Percentiles rank a stretch among this genome's conserved stretches.
These are phyloP conservation scores for Athetis lepigone DNA, from an alignment of 2,888 invertebrate species.

Conservation along the genomic window DNA sequence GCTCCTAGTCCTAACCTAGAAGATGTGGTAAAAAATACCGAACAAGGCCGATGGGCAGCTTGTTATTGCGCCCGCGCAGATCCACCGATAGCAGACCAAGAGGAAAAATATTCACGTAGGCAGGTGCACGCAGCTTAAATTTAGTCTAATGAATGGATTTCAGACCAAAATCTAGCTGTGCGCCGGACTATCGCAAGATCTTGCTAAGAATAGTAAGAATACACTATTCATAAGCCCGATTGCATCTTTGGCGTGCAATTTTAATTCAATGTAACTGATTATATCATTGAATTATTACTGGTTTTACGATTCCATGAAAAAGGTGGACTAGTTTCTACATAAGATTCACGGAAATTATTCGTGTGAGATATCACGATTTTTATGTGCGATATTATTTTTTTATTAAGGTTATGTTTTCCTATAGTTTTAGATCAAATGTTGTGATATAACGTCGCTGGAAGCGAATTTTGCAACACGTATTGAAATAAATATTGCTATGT, in stretches of 20 bases:
- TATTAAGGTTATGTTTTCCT: slow-evolving; percentile 30
- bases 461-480: not conserved
- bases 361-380: slow-evolving; percentile 37
- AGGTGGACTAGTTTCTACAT: slow-evolving; percentile 40
- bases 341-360: slow-evolving; percentile 32
- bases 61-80: slow-evolving; percentile 68
- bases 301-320: slow-evolving; percentile 50
- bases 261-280: slow-evolving; percentile 63
- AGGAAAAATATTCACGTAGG: slow-evolving; percentile 64
- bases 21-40: slow-evolving; percentile 56
- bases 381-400: slow-evolving; percentile 38
- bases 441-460: slow-evolving; percentile 3
- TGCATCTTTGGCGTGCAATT: slow-evolving; percentile 57
- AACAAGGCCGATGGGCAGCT: slow-evolving; percentile 58
- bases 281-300: slow-evolving; percentile 57
- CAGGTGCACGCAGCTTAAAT: slow-evolving; percentile 62
- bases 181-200: slow-evolving; percentile 53
- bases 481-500: not conserved
- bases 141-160: slow-evolving; percentile 63
- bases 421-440: slow-evolving; percentile 15
- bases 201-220: slow-evolving; percentile 61
- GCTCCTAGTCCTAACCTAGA: slow-evolving; percentile 45
- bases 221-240: slow-evolving; percentile 57
- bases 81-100: slow-evolving; percentile 65
- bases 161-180: slow-evolving; percentile 59